phyloP scores from a whole-genome alignment of 2,797 vertebrate genomes.

The Calcarius lapponicus region DNA sequence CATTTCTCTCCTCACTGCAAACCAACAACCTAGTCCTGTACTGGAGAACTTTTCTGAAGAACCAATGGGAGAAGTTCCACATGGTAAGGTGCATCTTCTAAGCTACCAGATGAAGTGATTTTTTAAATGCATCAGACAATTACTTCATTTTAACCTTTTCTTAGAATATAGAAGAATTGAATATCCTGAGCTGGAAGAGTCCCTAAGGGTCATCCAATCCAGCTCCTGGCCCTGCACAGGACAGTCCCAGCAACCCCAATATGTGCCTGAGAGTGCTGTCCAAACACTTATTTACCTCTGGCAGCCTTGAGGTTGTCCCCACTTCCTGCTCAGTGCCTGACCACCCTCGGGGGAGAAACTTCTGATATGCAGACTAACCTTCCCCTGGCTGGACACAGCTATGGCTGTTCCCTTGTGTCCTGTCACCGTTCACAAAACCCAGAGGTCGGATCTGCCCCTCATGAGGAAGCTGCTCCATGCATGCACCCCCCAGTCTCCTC shows the following conservation, averaged over 20 bases:
- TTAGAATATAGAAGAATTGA: not conserved
- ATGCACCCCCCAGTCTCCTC: not conserved
- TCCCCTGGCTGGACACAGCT: not conserved
- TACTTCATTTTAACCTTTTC: not conserved
- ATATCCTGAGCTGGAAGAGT: not conserved
- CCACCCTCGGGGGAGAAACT: not conserved
- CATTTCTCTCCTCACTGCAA: not conserved
- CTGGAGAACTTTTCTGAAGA: not conserved
- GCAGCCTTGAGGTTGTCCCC: not conserved
- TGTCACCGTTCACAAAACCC: not conserved
- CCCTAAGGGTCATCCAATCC: not conserved
- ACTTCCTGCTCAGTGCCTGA: not conserved
- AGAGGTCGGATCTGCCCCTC: not conserved
- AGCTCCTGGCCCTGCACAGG: not conserved
- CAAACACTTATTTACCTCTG: not conserved
- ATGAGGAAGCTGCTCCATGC: not conserved
- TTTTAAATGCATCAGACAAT: not conserved
- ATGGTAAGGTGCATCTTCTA: not conserved
- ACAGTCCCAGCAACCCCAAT: not conserved
- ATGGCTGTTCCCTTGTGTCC: not conserved
- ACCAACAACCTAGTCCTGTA: not conserved
- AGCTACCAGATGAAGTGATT: not conserved
- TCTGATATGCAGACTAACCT: not conserved
- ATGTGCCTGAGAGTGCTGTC: not conserved
- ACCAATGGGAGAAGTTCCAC: not conserved